These are phyloP conservation scores for Geococcyx californianus DNA, from an alignment of 2,113 vertebrate species.

Conservation along the genomic window DNA sequence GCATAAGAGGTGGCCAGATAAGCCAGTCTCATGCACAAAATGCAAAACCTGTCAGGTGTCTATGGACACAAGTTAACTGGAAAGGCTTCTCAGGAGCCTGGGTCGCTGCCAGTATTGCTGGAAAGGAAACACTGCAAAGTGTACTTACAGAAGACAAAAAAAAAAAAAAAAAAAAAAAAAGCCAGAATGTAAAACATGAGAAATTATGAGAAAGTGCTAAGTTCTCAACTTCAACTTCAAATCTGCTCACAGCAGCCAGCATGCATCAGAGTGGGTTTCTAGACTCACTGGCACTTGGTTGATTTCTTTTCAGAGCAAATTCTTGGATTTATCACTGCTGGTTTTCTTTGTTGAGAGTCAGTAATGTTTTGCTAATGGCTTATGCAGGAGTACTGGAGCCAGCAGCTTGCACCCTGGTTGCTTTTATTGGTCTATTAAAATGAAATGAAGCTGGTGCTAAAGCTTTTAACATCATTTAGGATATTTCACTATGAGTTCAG, in stretches of 20 bases:
- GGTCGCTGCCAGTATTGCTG: not conserved
- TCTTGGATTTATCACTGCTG: not conserved
- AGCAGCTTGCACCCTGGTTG: slow-evolving; percentile 8
- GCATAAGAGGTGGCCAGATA: not conserved
- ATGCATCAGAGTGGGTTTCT: not conserved
- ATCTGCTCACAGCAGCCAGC: not conserved
- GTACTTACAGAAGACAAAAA: slow-evolving; percentile 27
- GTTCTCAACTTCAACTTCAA: slow-evolving; percentile 1
- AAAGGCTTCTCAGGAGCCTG: not conserved
- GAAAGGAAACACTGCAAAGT: slow-evolving; percentile 23
- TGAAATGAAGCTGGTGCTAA: slow-evolving; percentile 46
- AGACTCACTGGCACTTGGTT: not conserved
- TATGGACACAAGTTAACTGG: not conserved
- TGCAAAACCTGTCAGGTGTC: not conserved
- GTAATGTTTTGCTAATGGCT: slow-evolving; percentile 36
- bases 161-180: not conserved
- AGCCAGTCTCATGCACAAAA: not conserved
- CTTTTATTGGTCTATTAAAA: slow-evolving; percentile 56
- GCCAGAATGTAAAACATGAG: not conserved
- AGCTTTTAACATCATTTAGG: slow-evolving; percentile 48
- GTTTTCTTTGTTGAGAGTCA: slow-evolving; percentile 26
- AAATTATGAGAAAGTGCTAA: not conserved
- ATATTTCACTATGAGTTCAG: slow-evolving; percentile 18
- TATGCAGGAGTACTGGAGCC: slow-evolving; percentile 32
- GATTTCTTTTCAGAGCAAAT: not conserved